phyloP scores from a whole-genome alignment of 1,140 invertebrate genomes.

The Akabosia matsudoensis region DNA sequence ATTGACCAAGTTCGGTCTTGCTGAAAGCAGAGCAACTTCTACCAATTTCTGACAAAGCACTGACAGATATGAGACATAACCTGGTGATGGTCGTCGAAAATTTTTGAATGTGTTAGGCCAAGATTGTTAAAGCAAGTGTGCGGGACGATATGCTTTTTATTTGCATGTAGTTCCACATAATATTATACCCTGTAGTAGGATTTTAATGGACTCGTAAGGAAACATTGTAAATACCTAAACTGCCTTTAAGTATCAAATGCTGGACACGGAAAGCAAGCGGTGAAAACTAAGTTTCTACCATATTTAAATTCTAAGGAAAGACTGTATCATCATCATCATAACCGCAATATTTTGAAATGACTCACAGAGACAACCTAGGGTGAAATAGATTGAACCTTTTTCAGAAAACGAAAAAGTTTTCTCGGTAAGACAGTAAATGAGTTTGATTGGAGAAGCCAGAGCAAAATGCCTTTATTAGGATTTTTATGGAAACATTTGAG shows the following conservation, averaged over 20 bases:
- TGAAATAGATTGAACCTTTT: constrained; percentile 10
- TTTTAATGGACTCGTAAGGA: neutral
- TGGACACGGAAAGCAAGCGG: neutral
- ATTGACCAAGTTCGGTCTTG: too few relatives aligned
- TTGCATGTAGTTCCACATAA: neutral
- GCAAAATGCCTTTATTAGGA: constrained; percentile 13
- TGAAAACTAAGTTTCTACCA: neutral
- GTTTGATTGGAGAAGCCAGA: constrained; percentile 18
- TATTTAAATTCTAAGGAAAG: neutral
- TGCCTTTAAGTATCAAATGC: neutral
- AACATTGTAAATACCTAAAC: neutral
- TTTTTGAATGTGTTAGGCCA: too few relatives aligned
- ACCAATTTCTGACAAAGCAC: too few relatives aligned
- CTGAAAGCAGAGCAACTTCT: too few relatives aligned
- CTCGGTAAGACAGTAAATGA: constrained; percentile 9
- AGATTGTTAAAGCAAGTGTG: too few relatives aligned
- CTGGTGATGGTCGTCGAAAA: too few relatives aligned
- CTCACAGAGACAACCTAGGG: neutral
- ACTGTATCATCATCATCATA: too few relatives aligned
- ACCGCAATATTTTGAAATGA: neutral
- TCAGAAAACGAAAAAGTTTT: constrained; percentile 21
- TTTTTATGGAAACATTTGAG: constrained; percentile 12
- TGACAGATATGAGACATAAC: too few relatives aligned
- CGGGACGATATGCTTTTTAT: too few relatives aligned
- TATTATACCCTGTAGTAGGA: neutral